Base-by-base conservation (phyloP, 2,888 invertebrate genomes). In the Limenitis camilla region DNA sequence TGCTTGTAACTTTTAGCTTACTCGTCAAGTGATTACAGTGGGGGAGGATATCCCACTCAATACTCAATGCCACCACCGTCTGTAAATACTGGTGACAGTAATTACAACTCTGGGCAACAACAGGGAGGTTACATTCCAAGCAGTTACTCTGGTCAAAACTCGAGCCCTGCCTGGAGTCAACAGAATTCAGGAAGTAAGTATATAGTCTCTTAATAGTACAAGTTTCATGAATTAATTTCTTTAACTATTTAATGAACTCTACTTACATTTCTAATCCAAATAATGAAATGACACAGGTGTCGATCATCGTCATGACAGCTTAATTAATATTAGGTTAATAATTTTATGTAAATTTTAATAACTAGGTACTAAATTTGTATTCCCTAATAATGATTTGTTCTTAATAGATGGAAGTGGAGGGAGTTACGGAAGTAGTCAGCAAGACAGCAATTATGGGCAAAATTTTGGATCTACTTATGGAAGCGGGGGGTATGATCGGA, bases 51-150 rank as follows among this genome's bases (percentile, higher is more conserved):
- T 67, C 76, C 81, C 32, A 74, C 81, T 60, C 80, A 83, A 69
- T 83, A 88, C 75, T 78, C 88, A 49, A 76, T 87, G 69, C 81
- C 88, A 60, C 81, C 87, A 50, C 81, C 88, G 42, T 64, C 82
- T 45, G 71, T 82, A 67, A 68, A 76, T 59, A 74, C 82, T 44
- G 74, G 80, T 44, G 88, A 83, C 57, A 87, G 72, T 61, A 83
- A 66, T 66, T 78, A 78, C 63, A 72, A 72, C 44, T 70, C 72
- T 53, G 68, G 67, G 45, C 81, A 66, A 56, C 81, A 66, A 56
- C 71, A 76, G 72, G 74, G 75, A 45, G 66, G 71, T 19, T 85
- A 81, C 60, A 74, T 72, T 57, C 82, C 76, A 69, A 72, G 71
- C 47, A 67, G 59, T 61, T 85, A 83, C 58, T 62, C 71, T 55